Evolutionary conservation across 2,888 invertebrate genomes (phyloP), one percentile per base, ranked within the genome.

Genomic region (Rhaphigaster nebulosa): DNA sequence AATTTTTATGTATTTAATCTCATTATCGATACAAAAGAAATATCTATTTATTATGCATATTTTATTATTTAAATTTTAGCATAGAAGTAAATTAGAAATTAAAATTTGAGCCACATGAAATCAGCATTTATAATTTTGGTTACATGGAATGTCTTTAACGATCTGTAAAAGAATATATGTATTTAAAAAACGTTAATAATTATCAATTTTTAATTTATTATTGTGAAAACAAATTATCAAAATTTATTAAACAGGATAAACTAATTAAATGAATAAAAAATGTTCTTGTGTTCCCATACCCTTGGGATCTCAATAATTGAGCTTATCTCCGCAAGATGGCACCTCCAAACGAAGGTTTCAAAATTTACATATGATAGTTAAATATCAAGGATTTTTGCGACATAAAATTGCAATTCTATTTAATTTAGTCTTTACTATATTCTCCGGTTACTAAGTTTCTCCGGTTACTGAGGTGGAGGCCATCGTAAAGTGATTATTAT

Each of bases 291-390:
- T 45, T 84, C 45, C 15, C 10, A 41, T 38, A 26, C 5, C n/a
- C 34, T 13, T 50, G 45, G 84, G 15, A 45, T 45, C 45, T n/a
- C 12, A 50, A 5, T 45, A 29, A 13, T 84, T 84, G 84, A n/a
- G 84, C 41, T 0, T 13, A 45, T 84, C 8, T 12, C 84, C 84
- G 84, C 84, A n/a, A 84, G 84, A 84, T 84, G 84, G 41, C 84
- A n/a, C 84, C 84, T 76, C 84, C 13, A n/a, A 50, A 84, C 20
- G 12, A 45, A 13, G 84, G 84, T 15, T 4, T 38, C 20, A 76
- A 65, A 65, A 76, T 76, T 76, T 76, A 38, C 34, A 76, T 76
- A 76, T 20, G 45, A 84, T 84, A 84, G 84, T 84, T 84, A 84
- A 84, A 84, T 84, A 84, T 84, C 84, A 84, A 84, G 84, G 41